Conservation (phyloP, 2,113 vertebrate genomes). For the Pedionomus torquatus region DNA sequence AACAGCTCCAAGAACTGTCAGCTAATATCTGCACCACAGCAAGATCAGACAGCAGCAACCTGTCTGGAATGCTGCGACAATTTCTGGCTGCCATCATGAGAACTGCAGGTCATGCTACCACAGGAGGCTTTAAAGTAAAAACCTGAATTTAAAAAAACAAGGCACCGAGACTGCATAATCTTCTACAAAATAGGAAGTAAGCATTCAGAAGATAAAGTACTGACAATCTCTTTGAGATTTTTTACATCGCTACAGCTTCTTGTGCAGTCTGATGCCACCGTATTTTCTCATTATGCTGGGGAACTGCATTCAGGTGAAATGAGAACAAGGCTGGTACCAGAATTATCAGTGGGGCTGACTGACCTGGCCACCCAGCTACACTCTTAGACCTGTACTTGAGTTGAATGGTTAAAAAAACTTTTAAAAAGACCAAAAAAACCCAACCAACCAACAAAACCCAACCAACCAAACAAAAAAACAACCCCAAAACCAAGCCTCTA, state of each 20-base stretch:
- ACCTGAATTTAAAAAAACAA: neutral
- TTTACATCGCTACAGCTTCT: neutral
- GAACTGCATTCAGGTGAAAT: neutral
- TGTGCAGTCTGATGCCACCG: neutral
- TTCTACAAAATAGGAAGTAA: neutral
- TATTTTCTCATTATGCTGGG: neutral
- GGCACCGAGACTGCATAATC: neutral
- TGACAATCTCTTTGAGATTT: neutral
- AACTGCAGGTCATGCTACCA: neutral
- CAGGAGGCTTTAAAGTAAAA: neutral
- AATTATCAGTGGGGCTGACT: neutral
- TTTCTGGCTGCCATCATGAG: neutral
- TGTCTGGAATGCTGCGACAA: conserved; percentile 1
- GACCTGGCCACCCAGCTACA: neutral
- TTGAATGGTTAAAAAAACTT: neutral
- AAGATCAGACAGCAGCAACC: neutral
- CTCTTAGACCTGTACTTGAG: neutral
- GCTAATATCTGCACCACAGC: neutral
- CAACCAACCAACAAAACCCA: too few species aligned
- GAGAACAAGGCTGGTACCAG: neutral
- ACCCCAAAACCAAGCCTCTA: neutral
- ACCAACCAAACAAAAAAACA: too few species aligned
- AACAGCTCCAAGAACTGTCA: neutral
- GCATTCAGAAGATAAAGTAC: neutral
- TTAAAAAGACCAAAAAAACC: too few species aligned